A percentile compares a stretch with the other conserved stretches of the same genome.
Conservation (phyloP, 2,113 vertebrate species). For the Podilymbus podiceps region DNA sequence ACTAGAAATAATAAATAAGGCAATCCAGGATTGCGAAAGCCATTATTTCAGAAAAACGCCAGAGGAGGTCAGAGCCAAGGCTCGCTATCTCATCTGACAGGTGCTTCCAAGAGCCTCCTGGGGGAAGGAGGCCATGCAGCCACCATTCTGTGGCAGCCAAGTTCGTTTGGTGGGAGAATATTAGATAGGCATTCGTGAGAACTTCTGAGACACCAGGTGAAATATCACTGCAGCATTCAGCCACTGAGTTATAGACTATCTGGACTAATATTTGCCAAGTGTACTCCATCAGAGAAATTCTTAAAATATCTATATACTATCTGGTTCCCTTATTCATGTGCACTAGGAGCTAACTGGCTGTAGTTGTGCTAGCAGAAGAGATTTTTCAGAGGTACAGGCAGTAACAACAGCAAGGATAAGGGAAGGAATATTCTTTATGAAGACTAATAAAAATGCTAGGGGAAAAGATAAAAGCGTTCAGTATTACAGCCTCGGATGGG, state of each 20-base stretch:
- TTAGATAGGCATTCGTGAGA: neutral
- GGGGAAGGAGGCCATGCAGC: neutral
- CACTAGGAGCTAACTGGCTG: neutral
- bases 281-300: neutral
- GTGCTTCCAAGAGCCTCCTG: neutral
- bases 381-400: neutral
- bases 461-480: neutral
- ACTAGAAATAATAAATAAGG: neutral
- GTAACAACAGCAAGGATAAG: neutral
- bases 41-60: neutral
- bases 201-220: neutral
- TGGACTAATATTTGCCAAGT: neutral
- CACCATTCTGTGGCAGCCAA: neutral
- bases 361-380: neutral
- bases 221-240: neutral
- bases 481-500: neutral
- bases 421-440: neutral
- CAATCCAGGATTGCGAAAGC: neutral
- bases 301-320: neutral
- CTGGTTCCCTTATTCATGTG: neutral
- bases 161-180: neutral
- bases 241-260: neutral
- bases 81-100: neutral
- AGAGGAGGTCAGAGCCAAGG: neutral
- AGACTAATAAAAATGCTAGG: neutral